Percentiles rank a stretch among this genome's conserved stretches.
Conservation (phyloP, 2,888 invertebrate genomes). For the Agelastica alni region DNA sequence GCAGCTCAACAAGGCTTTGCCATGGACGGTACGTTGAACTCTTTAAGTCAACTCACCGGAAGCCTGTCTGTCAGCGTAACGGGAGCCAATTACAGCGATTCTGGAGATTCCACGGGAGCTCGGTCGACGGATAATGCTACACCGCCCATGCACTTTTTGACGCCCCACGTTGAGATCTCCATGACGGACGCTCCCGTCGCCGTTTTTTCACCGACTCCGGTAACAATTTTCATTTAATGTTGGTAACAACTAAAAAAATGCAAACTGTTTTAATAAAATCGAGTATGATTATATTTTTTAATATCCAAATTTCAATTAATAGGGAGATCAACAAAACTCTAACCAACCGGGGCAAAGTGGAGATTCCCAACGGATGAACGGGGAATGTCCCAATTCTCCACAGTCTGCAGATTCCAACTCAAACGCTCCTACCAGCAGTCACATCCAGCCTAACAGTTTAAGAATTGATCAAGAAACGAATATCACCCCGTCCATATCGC, state of each 20-base stretch:
- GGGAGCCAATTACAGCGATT: conserved; percentile 79
- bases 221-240: conserved; percentile 40
- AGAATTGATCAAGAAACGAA: conserved; percentile 59
- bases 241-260: too few species aligned
- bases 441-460: conserved; percentile 56
- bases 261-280: too few species aligned
- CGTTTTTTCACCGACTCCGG: conserved; percentile 62
- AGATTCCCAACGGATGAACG: conserved; percentile 63
- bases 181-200: conserved; percentile 82
- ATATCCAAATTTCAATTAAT: too few species aligned
- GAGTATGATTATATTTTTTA: too few species aligned
- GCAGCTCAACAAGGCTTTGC: conserved; percentile 59
- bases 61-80: conserved; percentile 59
- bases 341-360: conserved; percentile 51
- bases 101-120: conserved; percentile 79
- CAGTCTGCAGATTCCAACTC: conserved; percentile 80
- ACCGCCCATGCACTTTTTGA: conserved; percentile 88
- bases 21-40: conserved; percentile 58
- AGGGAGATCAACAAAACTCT: conserved; percentile 51
- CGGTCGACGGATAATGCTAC: conserved; percentile 85
- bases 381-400: conserved; percentile 76
- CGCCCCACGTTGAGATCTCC: conserved; percentile 89
- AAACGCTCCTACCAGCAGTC: conserved; percentile 74
- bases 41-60: conserved; percentile 65
- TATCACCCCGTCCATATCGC: conserved; percentile 83